Evolutionary conservation across 2,797 vertebrate genomes (phyloP).

Genomic region (Enteromius viviparus): DNA sequence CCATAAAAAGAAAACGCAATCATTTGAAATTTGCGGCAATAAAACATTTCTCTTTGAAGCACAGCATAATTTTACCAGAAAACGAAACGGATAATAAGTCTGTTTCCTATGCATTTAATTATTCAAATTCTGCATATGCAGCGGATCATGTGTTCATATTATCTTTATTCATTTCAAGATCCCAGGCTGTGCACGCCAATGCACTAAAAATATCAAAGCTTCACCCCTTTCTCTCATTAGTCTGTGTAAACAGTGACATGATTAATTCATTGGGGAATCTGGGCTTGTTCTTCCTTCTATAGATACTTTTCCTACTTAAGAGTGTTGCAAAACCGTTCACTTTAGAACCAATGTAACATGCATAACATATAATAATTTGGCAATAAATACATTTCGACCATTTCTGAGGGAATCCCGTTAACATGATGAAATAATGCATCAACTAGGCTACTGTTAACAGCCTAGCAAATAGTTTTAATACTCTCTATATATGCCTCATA

Average conservation of each 20-base stretch:
- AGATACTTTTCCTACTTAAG: background rate
- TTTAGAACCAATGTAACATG: background rate
- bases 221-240: slow-evolving; percentile 39
- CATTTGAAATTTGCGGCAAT: slow-evolving; percentile 1
- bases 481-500: background rate
- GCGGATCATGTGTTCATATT: slow-evolving; percentile 9
- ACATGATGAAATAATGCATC: background rate
- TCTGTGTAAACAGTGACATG: slow-evolving; percentile 48
- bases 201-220: slow-evolving; percentile 40
- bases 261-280: slow-evolving; percentile 48
- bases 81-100: background rate
- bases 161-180: slow-evolving; percentile 21
- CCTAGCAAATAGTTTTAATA: background rate
- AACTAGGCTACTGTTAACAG: background rate
- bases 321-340: background rate
- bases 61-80: background rate
- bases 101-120: background rate
- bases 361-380: background rate
- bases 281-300: slow-evolving; percentile 4
- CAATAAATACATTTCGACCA: background rate
- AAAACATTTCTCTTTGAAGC: slow-evolving; percentile 14
- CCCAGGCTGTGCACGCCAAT: slow-evolving; percentile 25
- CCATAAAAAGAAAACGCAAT: slow-evolving; percentile 11
- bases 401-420: background rate
- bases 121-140: slow-evolving; percentile 27